Percentiles rank a stretch among this genome's conserved stretches.
These are phyloP conservation scores for Sebastiscus albofasciatus DNA, from an alignment of 2,797 vertebrate species.

Conservation along the genomic window DNA sequence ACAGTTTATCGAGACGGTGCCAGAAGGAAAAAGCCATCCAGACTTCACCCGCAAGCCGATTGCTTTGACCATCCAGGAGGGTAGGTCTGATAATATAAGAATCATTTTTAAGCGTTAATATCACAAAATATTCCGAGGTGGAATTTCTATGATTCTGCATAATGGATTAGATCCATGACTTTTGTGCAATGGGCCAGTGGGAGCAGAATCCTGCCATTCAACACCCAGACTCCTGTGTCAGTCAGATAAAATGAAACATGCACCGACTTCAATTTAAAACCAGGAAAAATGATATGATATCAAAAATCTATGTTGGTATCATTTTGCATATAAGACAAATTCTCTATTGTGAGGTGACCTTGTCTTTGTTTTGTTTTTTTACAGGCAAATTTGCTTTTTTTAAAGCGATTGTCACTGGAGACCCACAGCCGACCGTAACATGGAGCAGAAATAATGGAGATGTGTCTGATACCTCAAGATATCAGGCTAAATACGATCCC, in stretches of 20 bases:
- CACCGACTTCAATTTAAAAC: neutral
- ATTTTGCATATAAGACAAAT: neutral
- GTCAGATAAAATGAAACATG: slow-evolving; percentile 4
- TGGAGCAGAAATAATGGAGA: slow-evolving; percentile 82
- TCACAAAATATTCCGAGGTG: neutral
- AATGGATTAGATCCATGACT: slow-evolving; percentile 24
- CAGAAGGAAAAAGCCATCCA: slow-evolving; percentile 84
- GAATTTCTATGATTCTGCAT: slow-evolving; percentile 16
- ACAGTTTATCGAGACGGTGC: slow-evolving; percentile 85
- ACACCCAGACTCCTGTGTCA: neutral
- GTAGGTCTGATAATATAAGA: slow-evolving; percentile 48
- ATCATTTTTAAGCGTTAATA: neutral
- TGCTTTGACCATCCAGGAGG: slow-evolving; percentile 88
- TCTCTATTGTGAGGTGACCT: neutral
- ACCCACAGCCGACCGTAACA: slow-evolving; percentile 81
- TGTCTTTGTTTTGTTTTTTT: neutral
- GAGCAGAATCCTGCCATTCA: neutral
- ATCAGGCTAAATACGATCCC: slow-evolving; percentile 75
- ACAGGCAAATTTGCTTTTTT: slow-evolving; percentile 89
- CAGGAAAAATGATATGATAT: neutral
- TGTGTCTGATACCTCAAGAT: slow-evolving; percentile 83
- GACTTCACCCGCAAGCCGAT: slow-evolving; percentile 89
- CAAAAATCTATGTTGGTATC: neutral
- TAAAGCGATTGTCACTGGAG: slow-evolving; percentile 85
- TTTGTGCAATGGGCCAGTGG: neutral